Conservation (phyloP, 2,113 vertebrate species). For the Balaenoptera acutorostrata region DNA sequence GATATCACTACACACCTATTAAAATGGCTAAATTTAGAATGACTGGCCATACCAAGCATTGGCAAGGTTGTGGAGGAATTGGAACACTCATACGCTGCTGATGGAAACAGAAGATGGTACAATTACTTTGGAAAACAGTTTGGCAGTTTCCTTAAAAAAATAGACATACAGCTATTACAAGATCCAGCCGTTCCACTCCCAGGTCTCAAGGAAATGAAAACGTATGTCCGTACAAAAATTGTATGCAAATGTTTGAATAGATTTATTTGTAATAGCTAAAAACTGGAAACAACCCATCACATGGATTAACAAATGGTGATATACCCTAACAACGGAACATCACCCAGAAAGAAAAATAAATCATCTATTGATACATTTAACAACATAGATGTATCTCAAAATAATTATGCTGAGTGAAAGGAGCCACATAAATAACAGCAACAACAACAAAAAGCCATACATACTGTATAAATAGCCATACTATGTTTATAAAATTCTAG, state of each 20-base stretch:
- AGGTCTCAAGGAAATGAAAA: neutral
- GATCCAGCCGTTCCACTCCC: neutral
- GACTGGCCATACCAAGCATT: neutral
- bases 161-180: neutral
- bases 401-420: neutral
- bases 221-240: neutral
- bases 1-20: neutral
- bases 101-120: neutral
- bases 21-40: neutral
- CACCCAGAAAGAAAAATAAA: neutral
- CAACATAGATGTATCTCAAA: neutral
- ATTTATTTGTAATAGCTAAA: neutral
- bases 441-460: neutral
- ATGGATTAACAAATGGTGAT: neutral
- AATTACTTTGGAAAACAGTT: neutral
- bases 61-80: neutral
- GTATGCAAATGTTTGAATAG: neutral
- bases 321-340: neutral
- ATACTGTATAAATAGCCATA: neutral
- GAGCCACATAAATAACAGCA: neutral
- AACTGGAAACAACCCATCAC: neutral
- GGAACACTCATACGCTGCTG: neutral
- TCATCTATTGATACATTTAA: neutral
- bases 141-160: neutral
- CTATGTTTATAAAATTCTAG: neutral